Conservation (phyloP, 2,113 vertebrate genomes). For the Catagonus wagneri region DNA sequence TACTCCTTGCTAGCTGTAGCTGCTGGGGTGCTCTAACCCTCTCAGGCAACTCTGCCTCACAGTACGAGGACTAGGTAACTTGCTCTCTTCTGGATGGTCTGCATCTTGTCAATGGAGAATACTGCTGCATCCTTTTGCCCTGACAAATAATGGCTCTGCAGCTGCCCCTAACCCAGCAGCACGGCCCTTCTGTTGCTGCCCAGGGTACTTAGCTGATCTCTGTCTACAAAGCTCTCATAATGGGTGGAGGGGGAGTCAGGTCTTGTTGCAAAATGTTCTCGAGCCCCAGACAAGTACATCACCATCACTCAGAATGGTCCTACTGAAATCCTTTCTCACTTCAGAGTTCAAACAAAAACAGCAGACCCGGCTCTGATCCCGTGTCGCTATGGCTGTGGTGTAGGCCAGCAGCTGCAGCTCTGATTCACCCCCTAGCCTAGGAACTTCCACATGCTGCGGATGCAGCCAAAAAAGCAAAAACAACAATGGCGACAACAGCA, state of each 20-base stretch:
- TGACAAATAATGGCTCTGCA: neutral
- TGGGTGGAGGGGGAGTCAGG: neutral
- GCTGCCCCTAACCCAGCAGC: neutral
- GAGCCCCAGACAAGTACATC: neutral
- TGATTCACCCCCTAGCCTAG: no score
- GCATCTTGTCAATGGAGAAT: neutral
- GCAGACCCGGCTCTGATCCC: no score
- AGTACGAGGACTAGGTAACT: neutral
- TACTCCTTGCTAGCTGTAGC: neutral
- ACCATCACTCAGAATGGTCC: neutral
- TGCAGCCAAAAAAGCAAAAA: no score
- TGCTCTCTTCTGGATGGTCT: neutral
- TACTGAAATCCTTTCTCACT: neutral
- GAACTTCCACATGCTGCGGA: no score
- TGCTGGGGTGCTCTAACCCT: fast-evolving
- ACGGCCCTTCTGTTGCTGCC: neutral
- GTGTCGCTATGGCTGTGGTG: no score
- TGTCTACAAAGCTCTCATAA: neutral
- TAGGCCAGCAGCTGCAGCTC: no score
- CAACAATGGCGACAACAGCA: no score
- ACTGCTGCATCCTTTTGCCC: neutral
- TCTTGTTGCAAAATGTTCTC: neutral
- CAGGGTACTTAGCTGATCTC: neutral
- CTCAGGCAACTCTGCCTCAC: neutral
- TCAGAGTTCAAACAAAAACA: neutral